phyloP scores from a whole-genome alignment of 2,888 invertebrate species.

The Catocala sponsa region DNA sequence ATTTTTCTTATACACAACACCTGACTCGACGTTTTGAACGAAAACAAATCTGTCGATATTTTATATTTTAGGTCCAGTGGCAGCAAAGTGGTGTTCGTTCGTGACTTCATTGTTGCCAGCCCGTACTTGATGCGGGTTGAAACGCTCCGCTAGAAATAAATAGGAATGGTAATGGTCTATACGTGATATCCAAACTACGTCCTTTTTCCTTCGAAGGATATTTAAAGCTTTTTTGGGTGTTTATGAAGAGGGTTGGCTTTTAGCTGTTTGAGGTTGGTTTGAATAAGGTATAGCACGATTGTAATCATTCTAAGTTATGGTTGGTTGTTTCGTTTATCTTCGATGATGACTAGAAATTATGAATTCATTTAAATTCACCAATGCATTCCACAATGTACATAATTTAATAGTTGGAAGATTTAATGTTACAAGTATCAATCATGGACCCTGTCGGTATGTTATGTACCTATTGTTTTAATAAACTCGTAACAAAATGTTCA shows the following conservation, averaged over 20 bases:
- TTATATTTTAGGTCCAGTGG: constrained; percentile 41
- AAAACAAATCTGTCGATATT: constrained; percentile 33
- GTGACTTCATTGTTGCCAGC: constrained; percentile 67
- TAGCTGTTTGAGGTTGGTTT: constrained; percentile 33
- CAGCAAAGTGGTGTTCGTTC: constrained; percentile 61
- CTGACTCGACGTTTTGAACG: constrained; percentile 22
- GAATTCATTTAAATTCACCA: not conserved
- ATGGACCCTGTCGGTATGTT: no score
- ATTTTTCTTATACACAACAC: not conserved
- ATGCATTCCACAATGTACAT: not conserved
- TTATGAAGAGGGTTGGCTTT: constrained; percentile 44
- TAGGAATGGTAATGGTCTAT: constrained; percentile 63
- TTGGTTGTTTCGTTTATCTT: not conserved
- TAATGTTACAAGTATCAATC: no score
- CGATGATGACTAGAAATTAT: not conserved
- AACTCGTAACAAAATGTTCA: not conserved
- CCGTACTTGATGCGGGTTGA: constrained; percentile 56
- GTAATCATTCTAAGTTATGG: not conserved
- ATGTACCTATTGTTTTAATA: not conserved
- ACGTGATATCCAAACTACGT: constrained; percentile 55
- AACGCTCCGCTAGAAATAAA: constrained; percentile 62
- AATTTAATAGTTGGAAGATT: not conserved
- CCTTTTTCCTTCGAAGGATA: constrained; percentile 43
- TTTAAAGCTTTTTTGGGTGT: constrained; percentile 45
- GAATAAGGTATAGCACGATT: constrained; percentile 7